These are phyloP conservation scores for Calameuta idolon DNA, from an alignment of 2,888 invertebrate species.

Conservation along the genomic window DNA sequence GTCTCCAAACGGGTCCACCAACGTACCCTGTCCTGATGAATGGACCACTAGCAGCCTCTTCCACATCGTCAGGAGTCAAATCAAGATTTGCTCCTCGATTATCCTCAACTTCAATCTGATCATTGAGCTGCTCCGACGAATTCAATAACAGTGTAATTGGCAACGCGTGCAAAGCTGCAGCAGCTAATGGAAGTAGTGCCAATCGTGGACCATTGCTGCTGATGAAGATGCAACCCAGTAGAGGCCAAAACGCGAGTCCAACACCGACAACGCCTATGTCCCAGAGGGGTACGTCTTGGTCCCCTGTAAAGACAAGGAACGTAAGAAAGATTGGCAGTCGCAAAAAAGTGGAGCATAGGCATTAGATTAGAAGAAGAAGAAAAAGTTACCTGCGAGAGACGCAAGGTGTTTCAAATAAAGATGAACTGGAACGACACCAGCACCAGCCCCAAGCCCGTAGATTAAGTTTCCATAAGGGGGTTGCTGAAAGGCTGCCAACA, in stretches of 20 bases:
- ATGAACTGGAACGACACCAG: constrained; percentile 10
- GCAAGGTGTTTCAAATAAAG: constrained; percentile 14
- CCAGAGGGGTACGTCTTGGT: not conserved
- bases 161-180: constrained; percentile 15
- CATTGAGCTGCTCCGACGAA: not conserved
- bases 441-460: constrained; percentile 12
- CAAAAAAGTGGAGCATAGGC: too few relatives aligned
- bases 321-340: not conserved
- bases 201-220: constrained; percentile 4
- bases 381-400: constrained; percentile 6
- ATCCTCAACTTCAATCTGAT: not conserved
- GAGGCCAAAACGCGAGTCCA: constrained; percentile 16
- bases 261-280: constrained; percentile 11
- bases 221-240: constrained; percentile 12
- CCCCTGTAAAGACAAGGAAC: not conserved
- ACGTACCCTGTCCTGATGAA: not conserved
- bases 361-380: not conserved
- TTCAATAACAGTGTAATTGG: constrained; percentile 9
- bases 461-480: constrained; percentile 8
- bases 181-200: constrained; percentile 8
- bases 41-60: not conserved
- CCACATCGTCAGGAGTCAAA: not conserved
- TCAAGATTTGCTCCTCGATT: not conserved
- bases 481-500: constrained; percentile 7
- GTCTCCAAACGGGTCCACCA: not conserved